Evolutionary conservation across 2,113 vertebrate genomes (phyloP).

Genomic region (Pseudolaguvia tuberculata): DNA sequence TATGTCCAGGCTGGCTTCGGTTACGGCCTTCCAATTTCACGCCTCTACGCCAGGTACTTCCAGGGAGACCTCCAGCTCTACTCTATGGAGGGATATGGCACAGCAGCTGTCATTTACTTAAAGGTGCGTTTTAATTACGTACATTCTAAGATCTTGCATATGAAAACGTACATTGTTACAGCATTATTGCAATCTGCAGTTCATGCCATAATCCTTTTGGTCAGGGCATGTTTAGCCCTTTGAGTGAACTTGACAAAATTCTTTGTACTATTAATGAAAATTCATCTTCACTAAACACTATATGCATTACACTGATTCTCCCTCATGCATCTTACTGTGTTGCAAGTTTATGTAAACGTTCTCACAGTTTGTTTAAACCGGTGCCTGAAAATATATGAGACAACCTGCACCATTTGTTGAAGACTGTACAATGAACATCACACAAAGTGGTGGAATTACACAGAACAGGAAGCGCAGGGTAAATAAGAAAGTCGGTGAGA

Average conservation of each 20-base stretch:
- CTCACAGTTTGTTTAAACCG: too few species aligned
- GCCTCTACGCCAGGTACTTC: slow-evolving; percentile 95
- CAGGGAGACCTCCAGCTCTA: slow-evolving; percentile 95
- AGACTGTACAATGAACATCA: too few species aligned
- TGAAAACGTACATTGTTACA: background rate
- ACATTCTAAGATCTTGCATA: background rate
- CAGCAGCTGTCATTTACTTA: slow-evolving; percentile 90
- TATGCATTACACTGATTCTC: too few species aligned
- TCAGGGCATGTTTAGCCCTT: too few species aligned
- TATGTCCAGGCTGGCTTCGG: slow-evolving; percentile 88
- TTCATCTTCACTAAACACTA: too few species aligned
- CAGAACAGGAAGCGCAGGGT: too few species aligned
- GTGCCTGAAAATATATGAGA: too few species aligned
- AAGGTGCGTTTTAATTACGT: slow-evolving; percentile 72
- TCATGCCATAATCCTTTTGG: background rate
- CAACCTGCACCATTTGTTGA: too few species aligned
- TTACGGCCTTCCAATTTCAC: slow-evolving; percentile 95
- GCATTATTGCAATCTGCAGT: background rate
- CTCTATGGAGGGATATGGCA: slow-evolving; percentile 92
- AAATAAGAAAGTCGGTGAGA: too few species aligned
- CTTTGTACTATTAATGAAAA: background rate
- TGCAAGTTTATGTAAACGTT: too few species aligned
- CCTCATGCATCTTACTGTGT: too few species aligned
- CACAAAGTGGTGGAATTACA: too few species aligned
- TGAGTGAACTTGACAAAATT: background rate